These are phyloP conservation scores for Melitaea athalia DNA, from an alignment of 2,888 invertebrate species.

Conservation along the genomic window DNA sequence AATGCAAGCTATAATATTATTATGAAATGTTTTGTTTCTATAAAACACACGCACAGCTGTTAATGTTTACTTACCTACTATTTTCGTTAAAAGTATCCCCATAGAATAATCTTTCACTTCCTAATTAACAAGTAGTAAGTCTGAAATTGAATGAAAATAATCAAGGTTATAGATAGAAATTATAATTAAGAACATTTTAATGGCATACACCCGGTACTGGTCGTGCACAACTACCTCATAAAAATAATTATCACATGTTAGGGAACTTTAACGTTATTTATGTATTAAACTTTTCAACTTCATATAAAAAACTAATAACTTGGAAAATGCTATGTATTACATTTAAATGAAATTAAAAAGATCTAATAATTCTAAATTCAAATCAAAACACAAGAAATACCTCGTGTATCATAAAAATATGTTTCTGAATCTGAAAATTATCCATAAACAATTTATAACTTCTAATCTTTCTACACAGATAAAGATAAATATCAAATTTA, in stretches of 20 bases:
- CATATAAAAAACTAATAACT: slow-evolving; percentile 8
- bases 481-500: background rate
- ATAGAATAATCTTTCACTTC: slow-evolving; percentile 53
- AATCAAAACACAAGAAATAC: slow-evolving; percentile 55
- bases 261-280: slow-evolving; percentile 27
- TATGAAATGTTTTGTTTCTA: slow-evolving; percentile 12
- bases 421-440: slow-evolving; percentile 40
- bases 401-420: slow-evolving; percentile 50
- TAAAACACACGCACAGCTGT: slow-evolving; percentile 30
- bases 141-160: slow-evolving; percentile 46
- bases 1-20: background rate
- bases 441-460: slow-evolving; percentile 23
- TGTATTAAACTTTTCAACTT: background rate
- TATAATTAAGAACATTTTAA: slow-evolving; percentile 34
- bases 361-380: slow-evolving; percentile 39
- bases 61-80: slow-evolving; percentile 55
- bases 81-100: slow-evolving; percentile 51
- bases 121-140: slow-evolving; percentile 42
- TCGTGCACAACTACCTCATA: slow-evolving; percentile 23
- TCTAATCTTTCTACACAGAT: slow-evolving; percentile 11
- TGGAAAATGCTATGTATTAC: background rate
- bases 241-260: slow-evolving; percentile 17
- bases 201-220: slow-evolving; percentile 41
- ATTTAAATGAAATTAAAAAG: slow-evolving; percentile 2
- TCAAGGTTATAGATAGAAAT: slow-evolving; percentile 38